Conservation (phyloP, 1,140 invertebrate species). For the Polypedilum pembai region DNA sequence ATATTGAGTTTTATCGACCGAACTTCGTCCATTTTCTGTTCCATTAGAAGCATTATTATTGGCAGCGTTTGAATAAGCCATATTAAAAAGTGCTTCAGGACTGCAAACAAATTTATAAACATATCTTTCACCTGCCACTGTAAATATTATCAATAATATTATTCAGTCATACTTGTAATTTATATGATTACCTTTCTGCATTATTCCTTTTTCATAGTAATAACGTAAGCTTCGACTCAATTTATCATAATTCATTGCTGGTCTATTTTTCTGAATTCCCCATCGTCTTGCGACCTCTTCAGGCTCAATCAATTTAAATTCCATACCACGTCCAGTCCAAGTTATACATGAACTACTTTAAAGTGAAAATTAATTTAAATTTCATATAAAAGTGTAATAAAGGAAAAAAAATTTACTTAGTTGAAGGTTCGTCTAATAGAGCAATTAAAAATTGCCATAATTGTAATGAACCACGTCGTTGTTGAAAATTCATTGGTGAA, state of each 20-base stretch:
- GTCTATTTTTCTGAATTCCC: conserved; percentile 81
- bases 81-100: conserved; percentile 84
- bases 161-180: too few species aligned
- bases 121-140: conserved; percentile 72
- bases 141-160: too few species aligned
- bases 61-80: conserved; percentile 54
- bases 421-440: conserved; percentile 74
- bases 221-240: conserved; percentile 85
- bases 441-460: conserved; percentile 92
- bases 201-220: conserved; percentile 97
- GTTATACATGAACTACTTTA: conserved; percentile 83
- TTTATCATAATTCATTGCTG: conserved; percentile 97
- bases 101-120: conserved; percentile 96
- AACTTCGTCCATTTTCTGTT: background rate
- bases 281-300: conserved; percentile 82
- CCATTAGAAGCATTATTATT: too few species aligned
- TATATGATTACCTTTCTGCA: conserved; percentile 88
- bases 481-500: conserved; percentile 39
- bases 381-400: too few species aligned
- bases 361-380: too few species aligned
- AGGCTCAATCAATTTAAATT: conserved; percentile 90
- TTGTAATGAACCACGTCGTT: conserved; percentile 74
- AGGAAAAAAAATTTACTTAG: too few species aligned
- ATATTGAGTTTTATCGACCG: background rate
- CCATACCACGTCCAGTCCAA: conserved; percentile 90